Evolutionary conservation across 2,888 invertebrate species (phyloP), one percentile per base, ranked within the genome.

Genomic region (Tenthredo distinguenda): DNA sequence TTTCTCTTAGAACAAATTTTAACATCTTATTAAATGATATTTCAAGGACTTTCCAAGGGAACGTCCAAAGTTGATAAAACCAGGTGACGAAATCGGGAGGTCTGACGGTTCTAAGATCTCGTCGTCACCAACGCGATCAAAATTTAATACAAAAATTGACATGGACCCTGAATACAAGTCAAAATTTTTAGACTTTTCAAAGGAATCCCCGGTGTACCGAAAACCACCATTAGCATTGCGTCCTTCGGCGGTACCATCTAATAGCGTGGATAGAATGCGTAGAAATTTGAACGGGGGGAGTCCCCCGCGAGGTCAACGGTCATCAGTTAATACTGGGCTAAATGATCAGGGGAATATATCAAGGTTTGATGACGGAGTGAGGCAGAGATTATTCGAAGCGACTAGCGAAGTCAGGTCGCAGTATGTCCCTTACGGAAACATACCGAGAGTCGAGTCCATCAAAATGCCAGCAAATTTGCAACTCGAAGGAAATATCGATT

Each of bases 11-110:
- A 83, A 31, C 12, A 83, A 26, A 9, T 21, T 26, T 62, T 62
- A 62, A 62, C 26, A 50, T 50, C 18, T 50, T 2, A n/a, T 55
- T 55, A 55, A 55, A 55, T 55, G 47, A 40, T 43, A 68, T 71
- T 84, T 58, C 0, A 90, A 94, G 90, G 92, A 94, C 88, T 94
- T 94, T 88, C 94, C 94, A 10, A 91, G 94, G 74, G 94, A 94
- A 86, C 91, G 94, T 58, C 94, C 95, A 2, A 91, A 89, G 40
- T 86, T 94, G 31, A 89, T 91, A 85, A 94, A 92, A 86, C 94
- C 94, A 7, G 92, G 92, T 31, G 90, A 91, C 68, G 91, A 92
- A 81, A 93, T 93, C 37, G 93, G 93, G 47, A 90, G 91, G 74
- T 91, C 93, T 0, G 93, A 93, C 62, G 93, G 93, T 9, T 90